phyloP scores from a whole-genome alignment of 2,888 invertebrate genomes.

The Limnephilus rhombicus region DNA sequence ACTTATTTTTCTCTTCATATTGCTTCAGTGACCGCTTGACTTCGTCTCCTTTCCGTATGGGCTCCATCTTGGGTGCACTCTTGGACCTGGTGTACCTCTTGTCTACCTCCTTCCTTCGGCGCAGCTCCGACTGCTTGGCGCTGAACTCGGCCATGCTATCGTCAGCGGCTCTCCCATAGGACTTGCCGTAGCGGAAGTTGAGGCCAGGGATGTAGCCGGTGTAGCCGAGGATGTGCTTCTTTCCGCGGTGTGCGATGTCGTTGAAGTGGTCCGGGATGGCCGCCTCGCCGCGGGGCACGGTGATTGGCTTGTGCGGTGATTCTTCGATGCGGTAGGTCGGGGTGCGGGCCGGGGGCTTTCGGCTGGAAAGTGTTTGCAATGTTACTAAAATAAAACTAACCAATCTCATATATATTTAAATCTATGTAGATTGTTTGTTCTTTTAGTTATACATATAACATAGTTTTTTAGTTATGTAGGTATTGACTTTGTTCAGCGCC shows the following conservation, averaged over 20 bases:
- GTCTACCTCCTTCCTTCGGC: slow-evolving; percentile 73
- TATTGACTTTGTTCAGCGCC: too few species aligned
- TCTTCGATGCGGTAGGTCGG: slow-evolving; percentile 78
- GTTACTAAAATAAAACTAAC: not conserved
- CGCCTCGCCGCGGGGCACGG: slow-evolving; percentile 63
- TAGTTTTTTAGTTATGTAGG: too few species aligned
- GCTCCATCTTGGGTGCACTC: slow-evolving; percentile 79
- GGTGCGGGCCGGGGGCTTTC: slow-evolving; percentile 72
- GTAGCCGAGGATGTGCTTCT: slow-evolving; percentile 82
- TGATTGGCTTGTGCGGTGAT: slow-evolving; percentile 71
- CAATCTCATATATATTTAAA: too few species aligned
- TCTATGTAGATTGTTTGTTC: too few species aligned
- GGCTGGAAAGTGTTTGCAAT: slow-evolving; percentile 70
- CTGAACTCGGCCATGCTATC: slow-evolving; percentile 80
- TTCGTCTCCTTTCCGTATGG: slow-evolving; percentile 78
- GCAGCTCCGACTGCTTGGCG: slow-evolving; percentile 73
- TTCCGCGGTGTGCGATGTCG: slow-evolving; percentile 72
- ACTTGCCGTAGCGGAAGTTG: slow-evolving; percentile 78
- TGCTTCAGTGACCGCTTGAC: slow-evolving; percentile 75
- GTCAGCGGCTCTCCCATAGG: slow-evolving; percentile 76
- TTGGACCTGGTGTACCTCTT: slow-evolving; percentile 75
- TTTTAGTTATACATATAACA: too few species aligned
- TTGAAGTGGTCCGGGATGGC: slow-evolving; percentile 75
- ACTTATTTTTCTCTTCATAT: slow-evolving; percentile 77
- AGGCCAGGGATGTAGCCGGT: slow-evolving; percentile 86